phyloP scores from a whole-genome alignment of 1,140 invertebrate species.

The Diorhabda carinulata region DNA sequence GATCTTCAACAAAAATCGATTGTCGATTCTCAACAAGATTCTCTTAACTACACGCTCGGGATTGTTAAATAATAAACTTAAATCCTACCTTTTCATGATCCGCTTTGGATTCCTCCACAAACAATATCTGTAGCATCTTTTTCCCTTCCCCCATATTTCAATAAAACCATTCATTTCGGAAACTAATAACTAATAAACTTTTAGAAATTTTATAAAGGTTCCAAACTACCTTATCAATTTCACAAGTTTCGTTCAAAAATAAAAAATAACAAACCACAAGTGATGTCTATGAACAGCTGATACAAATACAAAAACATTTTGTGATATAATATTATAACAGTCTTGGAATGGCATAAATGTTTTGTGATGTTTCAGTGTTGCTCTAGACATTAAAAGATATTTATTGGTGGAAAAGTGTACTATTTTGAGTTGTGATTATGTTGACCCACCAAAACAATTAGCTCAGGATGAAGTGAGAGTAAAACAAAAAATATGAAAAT shows the following conservation, averaged over 20 bases:
- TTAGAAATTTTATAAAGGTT: not conserved
- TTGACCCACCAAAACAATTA: constrained; percentile 1
- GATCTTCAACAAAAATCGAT: not conserved
- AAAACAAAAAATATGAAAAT: no score
- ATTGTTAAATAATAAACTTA: no score
- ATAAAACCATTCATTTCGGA: constrained; percentile 4
- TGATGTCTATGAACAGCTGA: no score
- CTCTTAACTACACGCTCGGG: constrained; percentile 1
- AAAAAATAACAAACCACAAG: no score
- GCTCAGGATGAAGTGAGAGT: not conserved
- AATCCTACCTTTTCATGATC: constrained; percentile 3
- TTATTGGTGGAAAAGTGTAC: not conserved
- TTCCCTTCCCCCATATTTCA: not conserved
- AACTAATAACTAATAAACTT: constrained; percentile 3
- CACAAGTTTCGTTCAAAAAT: constrained; percentile 1
- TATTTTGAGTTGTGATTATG: not conserved
- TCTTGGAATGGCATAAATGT: not conserved
- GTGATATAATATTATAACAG: constrained; percentile 3
- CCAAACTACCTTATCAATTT: constrained; percentile 4
- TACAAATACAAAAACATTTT: constrained; percentile 1
- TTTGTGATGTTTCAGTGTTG: constrained; percentile 7
- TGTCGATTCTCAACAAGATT: not conserved
- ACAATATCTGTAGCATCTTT: not conserved
- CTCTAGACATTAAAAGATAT: constrained; percentile 4
- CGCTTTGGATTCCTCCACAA: constrained; percentile 4